phyloP scores from a whole-genome alignment of 2,888 invertebrate genomes.

The Pristionchus japonicus region DNA sequence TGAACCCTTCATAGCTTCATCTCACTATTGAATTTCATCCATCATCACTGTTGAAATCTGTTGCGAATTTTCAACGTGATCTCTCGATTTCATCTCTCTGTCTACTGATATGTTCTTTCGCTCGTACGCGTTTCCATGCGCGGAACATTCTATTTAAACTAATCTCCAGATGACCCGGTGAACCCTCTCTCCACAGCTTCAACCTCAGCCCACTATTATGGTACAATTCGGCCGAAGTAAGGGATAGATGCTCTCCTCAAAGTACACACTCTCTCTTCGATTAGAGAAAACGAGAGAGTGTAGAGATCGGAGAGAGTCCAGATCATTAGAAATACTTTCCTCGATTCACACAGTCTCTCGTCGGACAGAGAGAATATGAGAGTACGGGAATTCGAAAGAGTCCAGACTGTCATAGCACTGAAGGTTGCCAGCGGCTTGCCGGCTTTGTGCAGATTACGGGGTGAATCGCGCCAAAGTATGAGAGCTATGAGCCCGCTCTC shows the following conservation, averaged over 20 bases:
- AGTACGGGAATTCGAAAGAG: not conserved
- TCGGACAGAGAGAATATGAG: not conserved
- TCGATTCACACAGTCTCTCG: not conserved
- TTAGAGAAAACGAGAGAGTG: too few species aligned
- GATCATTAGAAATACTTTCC: not conserved
- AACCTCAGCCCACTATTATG: not conserved
- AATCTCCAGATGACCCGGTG: slow-evolving; percentile 38
- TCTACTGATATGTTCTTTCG: too few species aligned
- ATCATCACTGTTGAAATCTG: too few species aligned
- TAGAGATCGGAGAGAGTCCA: not conserved
- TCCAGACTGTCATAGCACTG: not conserved
- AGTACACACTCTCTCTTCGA: not conserved
- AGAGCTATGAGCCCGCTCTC: not conserved
- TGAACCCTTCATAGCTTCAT: too few species aligned
- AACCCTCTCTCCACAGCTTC: not conserved
- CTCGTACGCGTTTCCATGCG: too few species aligned
- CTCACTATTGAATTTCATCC: too few species aligned
- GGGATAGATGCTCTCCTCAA: not conserved
- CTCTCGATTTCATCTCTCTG: too few species aligned
- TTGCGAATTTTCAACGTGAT: too few species aligned
- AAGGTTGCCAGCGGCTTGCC: not conserved
- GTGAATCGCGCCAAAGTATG: not conserved
- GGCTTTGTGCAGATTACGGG: not conserved
- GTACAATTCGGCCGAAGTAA: slow-evolving; percentile 44
- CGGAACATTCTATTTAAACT: too few species aligned